Evolutionary conservation across 2,888 invertebrate species (phyloP).

Genomic region (Apantesis nais): DNA sequence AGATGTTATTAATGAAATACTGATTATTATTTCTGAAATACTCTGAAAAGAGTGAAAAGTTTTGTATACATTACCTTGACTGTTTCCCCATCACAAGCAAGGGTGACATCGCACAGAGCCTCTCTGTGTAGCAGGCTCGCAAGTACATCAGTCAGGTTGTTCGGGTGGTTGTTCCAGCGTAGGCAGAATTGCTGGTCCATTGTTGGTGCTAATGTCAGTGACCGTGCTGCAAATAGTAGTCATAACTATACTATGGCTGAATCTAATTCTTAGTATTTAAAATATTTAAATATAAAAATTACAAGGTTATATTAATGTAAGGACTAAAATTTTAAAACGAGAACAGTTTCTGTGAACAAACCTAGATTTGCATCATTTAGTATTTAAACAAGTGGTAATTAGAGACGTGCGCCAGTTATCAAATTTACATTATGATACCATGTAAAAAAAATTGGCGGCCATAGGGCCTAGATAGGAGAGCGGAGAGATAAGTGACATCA

Average conservation of each 20-base stretch:
- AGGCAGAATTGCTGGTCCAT: constrained; percentile 96
- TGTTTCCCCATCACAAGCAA: constrained; percentile 96
- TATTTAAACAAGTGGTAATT: constrained; percentile 75
- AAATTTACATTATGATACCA: constrained; percentile 78
- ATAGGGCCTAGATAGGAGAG: constrained; percentile 85
- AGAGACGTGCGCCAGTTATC: constrained; percentile 77
- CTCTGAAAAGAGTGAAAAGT: neutral
- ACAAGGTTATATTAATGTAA: constrained; percentile 53
- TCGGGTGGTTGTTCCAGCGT: constrained; percentile 97
- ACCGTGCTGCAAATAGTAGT: constrained; percentile 78
- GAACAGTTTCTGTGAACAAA: constrained; percentile 60
- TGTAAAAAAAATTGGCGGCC: constrained; percentile 84
- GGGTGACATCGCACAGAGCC: constrained; percentile 96
- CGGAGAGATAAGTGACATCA: constrained; percentile 85
- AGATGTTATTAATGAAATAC: neutral
- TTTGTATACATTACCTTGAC: constrained; percentile 86
- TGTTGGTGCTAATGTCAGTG: constrained; percentile 86
- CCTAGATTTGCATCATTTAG: constrained; percentile 67
- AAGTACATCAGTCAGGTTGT: constrained; percentile 95
- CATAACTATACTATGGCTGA: constrained; percentile 27
- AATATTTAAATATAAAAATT: constrained; percentile 36
- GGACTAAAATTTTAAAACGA: constrained; percentile 53
- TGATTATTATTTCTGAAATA: neutral
- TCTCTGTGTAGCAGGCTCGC: constrained; percentile 94
- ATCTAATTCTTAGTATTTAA: constrained; percentile 18